Conservation (phyloP, 2,888 invertebrate species). For the Morpho achilles region DNA sequence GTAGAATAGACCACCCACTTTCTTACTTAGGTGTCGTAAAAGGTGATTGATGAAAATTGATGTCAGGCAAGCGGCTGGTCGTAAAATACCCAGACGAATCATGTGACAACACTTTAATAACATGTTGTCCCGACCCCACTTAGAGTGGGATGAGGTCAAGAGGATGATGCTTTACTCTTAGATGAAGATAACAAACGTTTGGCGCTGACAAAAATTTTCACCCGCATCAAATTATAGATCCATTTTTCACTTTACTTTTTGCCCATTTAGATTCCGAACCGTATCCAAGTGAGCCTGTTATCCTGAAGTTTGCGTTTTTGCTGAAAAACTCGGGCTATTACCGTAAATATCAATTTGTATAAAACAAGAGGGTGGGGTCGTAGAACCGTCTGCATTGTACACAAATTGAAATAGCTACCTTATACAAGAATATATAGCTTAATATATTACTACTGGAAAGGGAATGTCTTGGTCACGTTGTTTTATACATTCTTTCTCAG, state of each 20-base stretch:
- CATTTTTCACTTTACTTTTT: constrained; percentile 67
- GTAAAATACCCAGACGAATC: no score
- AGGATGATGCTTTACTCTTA: no score
- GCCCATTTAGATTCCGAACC: constrained; percentile 64
- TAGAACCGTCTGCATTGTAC: constrained; percentile 37
- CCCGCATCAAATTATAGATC: constrained; percentile 52
- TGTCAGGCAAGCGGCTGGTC: no score
- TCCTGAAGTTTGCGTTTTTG: constrained; percentile 65
- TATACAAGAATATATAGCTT: constrained; percentile 40
- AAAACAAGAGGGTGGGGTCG: constrained; percentile 69
- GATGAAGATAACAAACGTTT: no score
- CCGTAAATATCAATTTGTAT: constrained; percentile 79
- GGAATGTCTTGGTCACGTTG: constrained; percentile 1
- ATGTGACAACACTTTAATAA: no score
- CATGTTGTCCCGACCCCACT: no score
- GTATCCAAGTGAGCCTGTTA: constrained; percentile 69
- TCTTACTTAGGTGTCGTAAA: no score
- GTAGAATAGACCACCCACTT: no score
- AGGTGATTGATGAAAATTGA: no score
- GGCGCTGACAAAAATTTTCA: constrained; percentile 31
- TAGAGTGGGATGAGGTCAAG: no score
- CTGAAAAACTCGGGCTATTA: constrained; percentile 75
- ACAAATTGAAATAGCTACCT: constrained; percentile 65
- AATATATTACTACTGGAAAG: constrained; percentile 14
- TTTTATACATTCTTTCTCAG: no score